Evolutionary conservation across 1,140 invertebrate genomes (phyloP).

Genomic region (Magallana gigas): DNA sequence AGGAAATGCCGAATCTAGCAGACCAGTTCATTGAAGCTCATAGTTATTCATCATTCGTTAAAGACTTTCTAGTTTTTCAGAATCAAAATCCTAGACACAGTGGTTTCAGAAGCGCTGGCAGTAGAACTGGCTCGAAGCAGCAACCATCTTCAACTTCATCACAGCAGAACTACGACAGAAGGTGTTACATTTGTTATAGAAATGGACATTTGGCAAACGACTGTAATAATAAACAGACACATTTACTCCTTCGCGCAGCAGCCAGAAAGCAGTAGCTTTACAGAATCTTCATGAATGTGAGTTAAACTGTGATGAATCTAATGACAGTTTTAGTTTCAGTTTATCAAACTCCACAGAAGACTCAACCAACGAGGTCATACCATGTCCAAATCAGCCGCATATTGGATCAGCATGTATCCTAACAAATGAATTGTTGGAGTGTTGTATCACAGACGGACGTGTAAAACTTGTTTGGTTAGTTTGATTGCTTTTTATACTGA

Average conservation of each 20-base stretch:
- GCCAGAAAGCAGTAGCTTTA: no score
- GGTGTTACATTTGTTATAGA: conserved; percentile 19
- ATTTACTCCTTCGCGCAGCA: not conserved
- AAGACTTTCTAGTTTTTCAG: not conserved
- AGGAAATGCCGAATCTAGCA: conserved; percentile 25
- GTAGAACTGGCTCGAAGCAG: not conserved
- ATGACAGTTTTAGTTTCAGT: no score
- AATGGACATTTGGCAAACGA: conserved; percentile 19
- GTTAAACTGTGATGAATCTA: no score
- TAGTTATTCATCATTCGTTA: not conserved
- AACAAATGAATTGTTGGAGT: not conserved
- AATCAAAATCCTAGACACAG: not conserved
- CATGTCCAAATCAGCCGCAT: not conserved
- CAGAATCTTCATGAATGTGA: no score
- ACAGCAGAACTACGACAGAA: not conserved
- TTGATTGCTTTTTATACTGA: no score
- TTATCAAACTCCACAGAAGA: not conserved
- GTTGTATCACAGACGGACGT: conserved; percentile 20
- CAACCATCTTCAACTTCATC: not conserved
- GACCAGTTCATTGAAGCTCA: conserved; percentile 48
- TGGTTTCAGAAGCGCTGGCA: not conserved
- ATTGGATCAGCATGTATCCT: not conserved
- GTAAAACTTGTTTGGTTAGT: conserved; percentile 24
- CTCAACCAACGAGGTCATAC: not conserved
- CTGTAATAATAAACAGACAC: conserved; percentile 2